A percentile compares a stretch with the other conserved stretches of the same genome.
Evolutionary conservation across 2,113 vertebrate genomes (phyloP).

Genomic region (Puntigrus tetrazona): DNA sequence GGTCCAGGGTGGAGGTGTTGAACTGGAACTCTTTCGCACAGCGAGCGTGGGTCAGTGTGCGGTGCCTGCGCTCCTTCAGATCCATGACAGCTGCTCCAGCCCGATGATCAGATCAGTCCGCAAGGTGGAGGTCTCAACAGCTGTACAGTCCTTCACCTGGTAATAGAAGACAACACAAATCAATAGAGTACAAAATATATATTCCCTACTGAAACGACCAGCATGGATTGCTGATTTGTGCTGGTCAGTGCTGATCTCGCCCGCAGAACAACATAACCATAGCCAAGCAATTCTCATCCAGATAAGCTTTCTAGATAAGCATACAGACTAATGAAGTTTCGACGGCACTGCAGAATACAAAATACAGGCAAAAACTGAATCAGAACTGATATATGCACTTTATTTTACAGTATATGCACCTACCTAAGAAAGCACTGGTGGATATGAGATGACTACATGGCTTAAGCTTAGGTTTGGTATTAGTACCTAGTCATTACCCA

Average conservation of each 20-base stretch:
- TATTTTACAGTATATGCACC: too few relatives aligned
- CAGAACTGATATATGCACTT: too few relatives aligned
- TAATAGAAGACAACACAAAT: neutral
- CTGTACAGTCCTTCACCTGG: conserved; percentile 49
- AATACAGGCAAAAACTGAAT: neutral
- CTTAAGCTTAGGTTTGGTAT: too few relatives aligned
- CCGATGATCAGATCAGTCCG: neutral
- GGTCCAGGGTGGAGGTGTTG: conserved; percentile 88
- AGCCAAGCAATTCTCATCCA: neutral
- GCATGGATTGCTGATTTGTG: neutral
- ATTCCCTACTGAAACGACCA: neutral
- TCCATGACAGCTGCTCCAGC: conserved; percentile 78
- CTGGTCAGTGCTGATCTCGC: neutral
- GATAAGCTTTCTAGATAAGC: neutral
- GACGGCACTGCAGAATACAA: neutral
- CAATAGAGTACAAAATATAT: neutral
- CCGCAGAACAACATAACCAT: neutral
- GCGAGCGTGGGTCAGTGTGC: conserved; percentile 86
- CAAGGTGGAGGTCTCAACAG: conserved; percentile 45
- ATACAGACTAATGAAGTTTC: neutral
- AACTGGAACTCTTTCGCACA: conserved; percentile 91
- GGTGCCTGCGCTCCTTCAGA: conserved; percentile 89
- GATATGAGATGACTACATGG: too few relatives aligned
- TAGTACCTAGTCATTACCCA: too few relatives aligned
- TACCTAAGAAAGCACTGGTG: too few relatives aligned